Evolutionary conservation across 1,140 invertebrate species (phyloP).

Genomic region (Calosoma granatense): DNA sequence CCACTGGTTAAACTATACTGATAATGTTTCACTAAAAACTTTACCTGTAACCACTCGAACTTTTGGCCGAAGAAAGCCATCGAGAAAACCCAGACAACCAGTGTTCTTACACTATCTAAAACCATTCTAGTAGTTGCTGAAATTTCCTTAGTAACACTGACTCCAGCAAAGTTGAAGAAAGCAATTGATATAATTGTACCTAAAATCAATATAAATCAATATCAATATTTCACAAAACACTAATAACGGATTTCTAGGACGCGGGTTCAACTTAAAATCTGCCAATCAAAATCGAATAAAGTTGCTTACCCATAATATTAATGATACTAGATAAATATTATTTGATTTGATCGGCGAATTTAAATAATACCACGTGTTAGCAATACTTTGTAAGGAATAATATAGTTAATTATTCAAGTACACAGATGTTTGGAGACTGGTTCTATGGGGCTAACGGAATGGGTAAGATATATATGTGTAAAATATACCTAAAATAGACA

Average conservation of each 20-base stretch:
- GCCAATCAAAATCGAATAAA: too few species aligned
- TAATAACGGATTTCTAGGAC: too few species aligned
- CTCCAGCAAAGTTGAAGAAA: conserved; percentile 93
- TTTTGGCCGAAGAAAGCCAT: conserved; percentile 63
- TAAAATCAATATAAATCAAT: conserved; percentile 29
- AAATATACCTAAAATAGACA: conserved; percentile 55
- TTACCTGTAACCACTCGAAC: conserved; percentile 70
- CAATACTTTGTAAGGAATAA: too few species aligned
- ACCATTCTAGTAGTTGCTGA: conserved; percentile 89
- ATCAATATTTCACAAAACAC: conserved; percentile 10
- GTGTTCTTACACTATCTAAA: conserved; percentile 78
- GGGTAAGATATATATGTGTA: too few species aligned
- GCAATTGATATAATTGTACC: conserved; percentile 88
- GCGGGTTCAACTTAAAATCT: not conserved
- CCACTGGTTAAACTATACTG: too few species aligned
- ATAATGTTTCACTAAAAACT: conserved; percentile 15
- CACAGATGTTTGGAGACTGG: too few species aligned
- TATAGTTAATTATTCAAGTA: too few species aligned
- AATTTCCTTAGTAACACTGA: conserved; percentile 91
- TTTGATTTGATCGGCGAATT: conserved; percentile 4
- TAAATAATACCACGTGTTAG: too few species aligned
- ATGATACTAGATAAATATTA: conserved; percentile 15
- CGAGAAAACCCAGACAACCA: conserved; percentile 81
- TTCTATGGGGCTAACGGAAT: too few species aligned
- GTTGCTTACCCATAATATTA: too few species aligned